Evolutionary conservation across 1,140 invertebrate species (phyloP), one percentile per base, ranked within the genome.

Genomic region (Trichogramma pretiosum): DNA sequence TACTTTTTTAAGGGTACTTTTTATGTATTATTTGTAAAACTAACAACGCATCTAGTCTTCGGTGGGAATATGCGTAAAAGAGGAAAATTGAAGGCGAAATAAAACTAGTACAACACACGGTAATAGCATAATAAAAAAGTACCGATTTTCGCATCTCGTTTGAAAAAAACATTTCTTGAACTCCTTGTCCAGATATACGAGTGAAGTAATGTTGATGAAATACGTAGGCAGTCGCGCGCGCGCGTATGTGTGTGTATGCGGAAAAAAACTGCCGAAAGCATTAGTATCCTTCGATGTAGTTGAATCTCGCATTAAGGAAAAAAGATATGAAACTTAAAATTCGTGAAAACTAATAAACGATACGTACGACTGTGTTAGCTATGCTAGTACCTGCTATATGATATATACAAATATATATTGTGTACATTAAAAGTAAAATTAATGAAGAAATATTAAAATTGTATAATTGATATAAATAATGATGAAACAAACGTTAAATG

Each of bases 311-410:
- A 11, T 49, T 44, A 43, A 11, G 11, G 11, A 28, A 28, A 28
- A 7, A 28, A 28, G 11, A 28, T 7, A 28, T 7, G 24, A 28
- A 23, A 7, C 57, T 63, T 62, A 68, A 62, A 60, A 64, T 65
- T 67, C 68, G 64, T 65, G 55, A 67, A 67, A 70, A 38, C 28
- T 67, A 69, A 66, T 69, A 65, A 69, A 69, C 63, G 68, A 71
- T 69, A 69, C 66, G 68, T 71, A 70, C 67, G 67, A 69, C 68
- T 70, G 68, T 72, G 68, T 65, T 72, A 72, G 67, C 69, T 72
- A 71, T 70, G 67, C 68, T 70, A 70, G 68, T 71, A 71, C 68
- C 68, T 71, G 68, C 65, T 71, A 70, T 69, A 70, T n/a, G n/a
- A n/a, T n/a, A n/a, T n/a, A n/a, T n/a, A n/a, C n/a, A n/a, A n/a